Evolutionary conservation across 2,797 vertebrate genomes (phyloP).

Genomic region (Myotis findleyi): DNA sequence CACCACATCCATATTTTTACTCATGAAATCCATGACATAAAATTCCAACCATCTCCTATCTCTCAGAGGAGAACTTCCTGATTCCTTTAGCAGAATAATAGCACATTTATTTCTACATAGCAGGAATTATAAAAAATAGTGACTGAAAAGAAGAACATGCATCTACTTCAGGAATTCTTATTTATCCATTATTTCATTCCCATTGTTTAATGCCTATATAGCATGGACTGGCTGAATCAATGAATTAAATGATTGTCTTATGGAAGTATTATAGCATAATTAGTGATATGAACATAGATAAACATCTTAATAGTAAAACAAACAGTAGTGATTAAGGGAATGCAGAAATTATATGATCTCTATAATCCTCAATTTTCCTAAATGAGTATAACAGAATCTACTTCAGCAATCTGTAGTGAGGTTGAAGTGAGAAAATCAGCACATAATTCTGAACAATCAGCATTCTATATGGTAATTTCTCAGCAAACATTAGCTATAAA

Average conservation of each 20-base stretch:
- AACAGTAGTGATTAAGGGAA: neutral
- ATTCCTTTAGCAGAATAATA: neutral
- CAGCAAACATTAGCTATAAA: neutral
- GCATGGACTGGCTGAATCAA: neutral
- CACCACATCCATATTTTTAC: neutral
- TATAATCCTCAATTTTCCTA: neutral
- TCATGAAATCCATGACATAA: neutral
- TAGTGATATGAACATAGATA: neutral
- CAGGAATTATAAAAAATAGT: neutral
- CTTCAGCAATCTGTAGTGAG: neutral
- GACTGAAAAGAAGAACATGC: neutral
- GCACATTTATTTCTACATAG: neutral
- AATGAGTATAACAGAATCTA: neutral
- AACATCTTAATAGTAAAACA: neutral
- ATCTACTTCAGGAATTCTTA: neutral
- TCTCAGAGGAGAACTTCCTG: neutral
- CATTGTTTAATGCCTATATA: neutral
- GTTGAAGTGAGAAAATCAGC: neutral
- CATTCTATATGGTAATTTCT: neutral
- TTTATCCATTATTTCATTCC: neutral
- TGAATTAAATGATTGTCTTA: neutral
- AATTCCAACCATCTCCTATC: neutral
- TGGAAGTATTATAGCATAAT: neutral
- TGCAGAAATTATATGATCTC: neutral
- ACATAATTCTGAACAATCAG: neutral